Conservation (phyloP, 2,113 vertebrate species). For the Poeciliopsis turrubarensis region DNA sequence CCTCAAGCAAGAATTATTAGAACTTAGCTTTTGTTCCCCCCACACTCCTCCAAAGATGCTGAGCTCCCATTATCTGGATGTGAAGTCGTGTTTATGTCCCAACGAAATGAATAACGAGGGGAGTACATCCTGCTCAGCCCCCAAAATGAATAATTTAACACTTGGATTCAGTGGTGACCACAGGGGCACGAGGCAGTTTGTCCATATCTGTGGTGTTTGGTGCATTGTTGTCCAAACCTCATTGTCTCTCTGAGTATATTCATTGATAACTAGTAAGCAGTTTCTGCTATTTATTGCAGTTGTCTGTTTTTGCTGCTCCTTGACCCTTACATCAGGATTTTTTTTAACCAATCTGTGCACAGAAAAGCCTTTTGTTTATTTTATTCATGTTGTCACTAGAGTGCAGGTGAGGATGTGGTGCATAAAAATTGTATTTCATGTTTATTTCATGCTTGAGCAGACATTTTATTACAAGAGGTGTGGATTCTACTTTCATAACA, state of each 20-base stretch:
- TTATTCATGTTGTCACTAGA: constrained; percentile 19
- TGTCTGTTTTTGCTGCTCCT: constrained; percentile 16
- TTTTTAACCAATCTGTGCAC: constrained; percentile 10
- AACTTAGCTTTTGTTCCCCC: neutral
- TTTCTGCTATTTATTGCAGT: constrained; percentile 24
- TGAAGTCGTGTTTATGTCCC: constrained; percentile 1
- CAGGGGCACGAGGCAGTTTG: constrained; percentile 41
- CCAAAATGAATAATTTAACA: constrained; percentile 74
- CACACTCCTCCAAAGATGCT: neutral
- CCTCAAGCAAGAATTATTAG: neutral
- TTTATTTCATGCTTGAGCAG: constrained; percentile 56
- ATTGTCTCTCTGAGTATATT: neutral
- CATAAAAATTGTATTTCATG: constrained; percentile 39
- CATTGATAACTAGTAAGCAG: constrained; percentile 7
- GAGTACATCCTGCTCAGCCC: constrained; percentile 22
- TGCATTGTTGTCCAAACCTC: constrained; percentile 2
- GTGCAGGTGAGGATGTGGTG: constrained; percentile 9
- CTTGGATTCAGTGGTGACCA: constrained; percentile 58
- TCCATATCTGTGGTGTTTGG: constrained; percentile 3
- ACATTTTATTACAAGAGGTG: constrained; percentile 40
- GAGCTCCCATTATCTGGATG: neutral
- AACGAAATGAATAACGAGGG: constrained; percentile 14
- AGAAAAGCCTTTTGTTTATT: constrained; percentile 39
- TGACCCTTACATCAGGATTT: constrained; percentile 1
- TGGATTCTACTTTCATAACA: constrained; percentile 43